A percentile compares a stretch with the other conserved stretches of the same genome.
Evolutionary conservation across 2,888 invertebrate species (phyloP).

Genomic region (Xylota sylvarum): DNA sequence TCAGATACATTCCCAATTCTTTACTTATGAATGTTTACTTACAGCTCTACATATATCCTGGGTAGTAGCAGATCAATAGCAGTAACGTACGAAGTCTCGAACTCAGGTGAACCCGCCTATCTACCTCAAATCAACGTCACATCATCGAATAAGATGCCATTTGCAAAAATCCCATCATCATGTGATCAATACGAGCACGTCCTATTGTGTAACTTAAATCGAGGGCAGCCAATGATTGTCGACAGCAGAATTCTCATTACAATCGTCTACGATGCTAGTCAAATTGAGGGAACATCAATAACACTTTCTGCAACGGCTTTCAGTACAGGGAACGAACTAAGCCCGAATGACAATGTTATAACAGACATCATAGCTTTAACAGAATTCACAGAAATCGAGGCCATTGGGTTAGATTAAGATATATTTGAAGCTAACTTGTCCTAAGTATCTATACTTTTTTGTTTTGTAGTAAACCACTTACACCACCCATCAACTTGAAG

Average conservation of each 20-base stretch:
- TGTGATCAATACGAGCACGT: constrained; percentile 80
- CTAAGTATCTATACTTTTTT: not conserved
- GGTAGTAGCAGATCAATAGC: constrained; percentile 82
- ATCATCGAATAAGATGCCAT: constrained; percentile 83
- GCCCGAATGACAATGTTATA: constrained; percentile 81
- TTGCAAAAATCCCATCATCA: constrained; percentile 83
- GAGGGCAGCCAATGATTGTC: constrained; percentile 81
- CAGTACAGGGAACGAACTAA: constrained; percentile 83
- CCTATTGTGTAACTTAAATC: constrained; percentile 82
- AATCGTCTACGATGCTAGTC: constrained; percentile 83
- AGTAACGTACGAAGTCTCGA: constrained; percentile 83
- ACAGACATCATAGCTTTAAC: constrained; percentile 80
- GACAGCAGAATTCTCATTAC: constrained; percentile 80
- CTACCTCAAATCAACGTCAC: constrained; percentile 85
- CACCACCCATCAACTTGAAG: constrained; percentile 81
- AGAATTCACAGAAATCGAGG: constrained; percentile 84
- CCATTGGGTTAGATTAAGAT: constrained; percentile 81
- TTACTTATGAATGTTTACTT: not conserved
- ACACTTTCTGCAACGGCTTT: constrained; percentile 82
- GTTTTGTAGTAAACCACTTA: constrained; percentile 80
- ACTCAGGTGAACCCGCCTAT: constrained; percentile 86
- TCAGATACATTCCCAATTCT: not conserved
- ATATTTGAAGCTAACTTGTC: not conserved
- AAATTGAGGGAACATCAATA: constrained; percentile 81
- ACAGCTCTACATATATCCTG: constrained; percentile 81